phyloP scores from a whole-genome alignment of 2,888 invertebrate species.

The Phytoseiulus persimilis region DNA sequence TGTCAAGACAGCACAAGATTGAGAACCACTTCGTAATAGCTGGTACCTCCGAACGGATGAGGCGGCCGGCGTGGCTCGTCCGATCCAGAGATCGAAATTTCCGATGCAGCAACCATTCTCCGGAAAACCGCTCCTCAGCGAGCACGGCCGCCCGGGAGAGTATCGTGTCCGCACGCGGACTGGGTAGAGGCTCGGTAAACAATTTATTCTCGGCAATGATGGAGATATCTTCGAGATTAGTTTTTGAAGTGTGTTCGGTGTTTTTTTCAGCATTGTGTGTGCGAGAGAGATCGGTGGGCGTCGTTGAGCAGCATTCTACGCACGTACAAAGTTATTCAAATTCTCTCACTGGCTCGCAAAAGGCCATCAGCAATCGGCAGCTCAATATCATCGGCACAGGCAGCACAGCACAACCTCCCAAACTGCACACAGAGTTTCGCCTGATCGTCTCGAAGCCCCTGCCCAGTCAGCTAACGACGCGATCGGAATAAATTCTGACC shows the following conservation, averaged over 20 bases:
- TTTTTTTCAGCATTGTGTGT: not conserved
- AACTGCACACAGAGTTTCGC: not conserved
- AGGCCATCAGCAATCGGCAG: constrained; percentile 5
- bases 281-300: not conserved
- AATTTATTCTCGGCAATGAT: not conserved
- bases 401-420: not conserved
- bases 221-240: not conserved
- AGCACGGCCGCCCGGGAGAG: too few species aligned
- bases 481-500: not conserved
- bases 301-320: not conserved
- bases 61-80: too few species aligned
- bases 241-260: not conserved
- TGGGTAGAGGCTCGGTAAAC: not conserved
- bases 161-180: too few species aligned
- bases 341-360: not conserved
- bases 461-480: not conserved
- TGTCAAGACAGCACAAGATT: too few species aligned
- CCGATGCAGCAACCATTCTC: too few species aligned
- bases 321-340: not conserved
- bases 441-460: not conserved
- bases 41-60: too few species aligned
- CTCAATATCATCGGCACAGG: not conserved
- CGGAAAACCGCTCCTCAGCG: too few species aligned
- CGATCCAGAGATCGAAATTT: too few species aligned
- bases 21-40: too few species aligned